Evolutionary conservation across 64 coral and sea anemone genomes (phyloP).

Genomic region (Catalaphyllia jardinei): DNA sequence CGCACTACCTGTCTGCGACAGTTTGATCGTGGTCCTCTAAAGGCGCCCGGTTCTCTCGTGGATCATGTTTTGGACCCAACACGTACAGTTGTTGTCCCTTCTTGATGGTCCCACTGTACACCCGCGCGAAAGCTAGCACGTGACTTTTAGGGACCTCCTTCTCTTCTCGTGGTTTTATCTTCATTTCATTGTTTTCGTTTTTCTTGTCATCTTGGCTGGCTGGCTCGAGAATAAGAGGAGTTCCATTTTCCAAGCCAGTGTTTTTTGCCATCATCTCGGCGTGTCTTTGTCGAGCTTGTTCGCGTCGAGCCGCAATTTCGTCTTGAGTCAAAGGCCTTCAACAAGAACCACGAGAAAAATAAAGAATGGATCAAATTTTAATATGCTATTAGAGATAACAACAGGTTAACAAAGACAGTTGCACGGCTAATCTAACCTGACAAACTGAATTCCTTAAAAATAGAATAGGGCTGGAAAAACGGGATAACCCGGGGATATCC

Average conservation of each 20-base stretch:
- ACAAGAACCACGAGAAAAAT: not conserved
- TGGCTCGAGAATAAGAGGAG: conserved; percentile 7
- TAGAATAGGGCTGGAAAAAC: no score
- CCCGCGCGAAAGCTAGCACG: conserved; percentile 90
- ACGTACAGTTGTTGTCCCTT: conserved; percentile 87
- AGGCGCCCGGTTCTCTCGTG: conserved; percentile 17
- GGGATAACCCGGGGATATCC: no score
- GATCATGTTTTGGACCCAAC: conserved; percentile 91
- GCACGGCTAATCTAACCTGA: no score
- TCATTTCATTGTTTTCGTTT: conserved; percentile 28
- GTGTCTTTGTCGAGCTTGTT: conserved; percentile 85
- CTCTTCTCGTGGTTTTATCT: not conserved
- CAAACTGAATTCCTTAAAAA: no score
- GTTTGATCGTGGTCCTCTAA: not conserved
- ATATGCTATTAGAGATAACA: no score
- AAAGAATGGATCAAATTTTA: not conserved
- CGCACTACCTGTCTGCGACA: conserved; percentile 25
- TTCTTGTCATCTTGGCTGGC: not conserved
- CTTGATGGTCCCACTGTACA: conserved; percentile 85
- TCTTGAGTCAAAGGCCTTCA: conserved; percentile 94
- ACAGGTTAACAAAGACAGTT: no score
- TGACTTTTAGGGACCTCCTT: conserved; percentile 57
- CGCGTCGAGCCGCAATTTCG: conserved; percentile 84
- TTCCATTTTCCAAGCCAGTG: conserved; percentile 17
- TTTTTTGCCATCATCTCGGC: conserved; percentile 67